These are phyloP conservation scores for Junonia oenone DNA, from an alignment of 2,888 invertebrate species.

Conservation along the genomic window DNA sequence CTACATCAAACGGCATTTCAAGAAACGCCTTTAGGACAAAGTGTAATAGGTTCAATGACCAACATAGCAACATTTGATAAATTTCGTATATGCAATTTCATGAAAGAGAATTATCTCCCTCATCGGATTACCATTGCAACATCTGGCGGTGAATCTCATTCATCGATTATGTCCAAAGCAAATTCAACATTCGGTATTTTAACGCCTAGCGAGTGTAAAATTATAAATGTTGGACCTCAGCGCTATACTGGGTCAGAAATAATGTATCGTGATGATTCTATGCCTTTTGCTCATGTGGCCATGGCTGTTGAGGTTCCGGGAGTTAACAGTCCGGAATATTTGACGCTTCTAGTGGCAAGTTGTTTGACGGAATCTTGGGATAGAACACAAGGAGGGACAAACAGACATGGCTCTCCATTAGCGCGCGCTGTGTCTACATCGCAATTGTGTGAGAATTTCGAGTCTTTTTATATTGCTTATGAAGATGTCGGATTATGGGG, in stretches of 20 bases:
- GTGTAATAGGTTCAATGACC: conserved; percentile 81
- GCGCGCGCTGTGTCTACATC: conserved; percentile 46
- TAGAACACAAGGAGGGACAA: conserved; percentile 44
- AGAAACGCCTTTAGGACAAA: conserved; percentile 58
- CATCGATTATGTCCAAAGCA: conserved; percentile 1
- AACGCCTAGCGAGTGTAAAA: conserved; percentile 16
- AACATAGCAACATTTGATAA: conserved; percentile 80
- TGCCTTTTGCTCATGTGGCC: conserved; percentile 60
- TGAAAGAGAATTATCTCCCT: conserved; percentile 48
- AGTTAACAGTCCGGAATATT: conserved; percentile 47
- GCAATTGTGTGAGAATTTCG: conserved; percentile 53
- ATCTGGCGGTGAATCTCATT: conserved; percentile 84
- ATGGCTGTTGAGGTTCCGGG: conserved; percentile 69
- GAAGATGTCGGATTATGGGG: conserved; percentile 70
- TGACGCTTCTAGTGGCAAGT: conserved; percentile 50
- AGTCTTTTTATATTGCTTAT: conserved; percentile 65
- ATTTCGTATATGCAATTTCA: conserved; percentile 37
- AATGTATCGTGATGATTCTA: conserved; percentile 57
- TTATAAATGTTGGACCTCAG: conserved; percentile 33
- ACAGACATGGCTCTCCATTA: conserved; percentile 43
- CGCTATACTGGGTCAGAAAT: conserved; percentile 44
- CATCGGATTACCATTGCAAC: conserved; percentile 85
- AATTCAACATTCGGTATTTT: conserved; percentile 2
- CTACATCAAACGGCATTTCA: conserved; percentile 72
- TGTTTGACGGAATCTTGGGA: conserved; percentile 62